Evolutionary conservation across 1,140 invertebrate species (phyloP).

Genomic region (Stratiolaelaps scimitus): DNA sequence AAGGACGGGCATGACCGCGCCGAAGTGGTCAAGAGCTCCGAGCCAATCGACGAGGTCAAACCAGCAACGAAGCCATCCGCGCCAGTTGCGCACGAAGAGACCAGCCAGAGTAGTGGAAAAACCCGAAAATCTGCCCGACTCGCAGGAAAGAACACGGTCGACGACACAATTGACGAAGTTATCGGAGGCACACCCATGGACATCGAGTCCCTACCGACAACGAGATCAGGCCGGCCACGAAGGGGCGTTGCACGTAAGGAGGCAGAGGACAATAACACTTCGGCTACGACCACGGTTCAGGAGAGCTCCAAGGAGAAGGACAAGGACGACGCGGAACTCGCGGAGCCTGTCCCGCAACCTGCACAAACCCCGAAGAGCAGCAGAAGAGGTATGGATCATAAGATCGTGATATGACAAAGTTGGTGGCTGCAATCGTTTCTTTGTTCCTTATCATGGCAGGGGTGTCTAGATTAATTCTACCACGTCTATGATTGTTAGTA

Average conservation of each 20-base stretch:
- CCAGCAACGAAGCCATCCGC: constrained; percentile 29
- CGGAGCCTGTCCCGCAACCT: constrained; percentile 15
- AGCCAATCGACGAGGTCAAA: constrained; percentile 32
- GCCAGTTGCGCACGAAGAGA: constrained; percentile 5
- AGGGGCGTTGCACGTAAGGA: constrained; percentile 10
- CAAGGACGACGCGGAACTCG: not conserved
- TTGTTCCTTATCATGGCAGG: no score
- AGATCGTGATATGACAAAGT: no score
- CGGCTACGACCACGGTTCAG: constrained; percentile 30
- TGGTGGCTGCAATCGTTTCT: no score
- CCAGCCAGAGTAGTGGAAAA: constrained; percentile 31
- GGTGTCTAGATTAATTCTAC: no score
- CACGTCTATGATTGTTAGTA: no score
- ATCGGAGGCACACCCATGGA: constrained; percentile 45
- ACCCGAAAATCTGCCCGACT: constrained; percentile 57
- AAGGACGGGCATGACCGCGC: constrained; percentile 35
- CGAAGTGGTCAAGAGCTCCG: constrained; percentile 36
- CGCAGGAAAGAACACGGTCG: constrained; percentile 50
- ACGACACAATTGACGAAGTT: constrained; percentile 73
- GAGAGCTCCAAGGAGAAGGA: constrained; percentile 29
- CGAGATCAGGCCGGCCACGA: constrained; percentile 28
- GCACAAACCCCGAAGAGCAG: constrained; percentile 12
- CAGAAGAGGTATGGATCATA: constrained; percentile 14
- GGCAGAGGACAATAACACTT: constrained; percentile 30
- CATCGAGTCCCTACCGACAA: constrained; percentile 14